Evolutionary conservation across 1,140 invertebrate genomes (phyloP).

Genomic region (Pogonus chalceus): DNA sequence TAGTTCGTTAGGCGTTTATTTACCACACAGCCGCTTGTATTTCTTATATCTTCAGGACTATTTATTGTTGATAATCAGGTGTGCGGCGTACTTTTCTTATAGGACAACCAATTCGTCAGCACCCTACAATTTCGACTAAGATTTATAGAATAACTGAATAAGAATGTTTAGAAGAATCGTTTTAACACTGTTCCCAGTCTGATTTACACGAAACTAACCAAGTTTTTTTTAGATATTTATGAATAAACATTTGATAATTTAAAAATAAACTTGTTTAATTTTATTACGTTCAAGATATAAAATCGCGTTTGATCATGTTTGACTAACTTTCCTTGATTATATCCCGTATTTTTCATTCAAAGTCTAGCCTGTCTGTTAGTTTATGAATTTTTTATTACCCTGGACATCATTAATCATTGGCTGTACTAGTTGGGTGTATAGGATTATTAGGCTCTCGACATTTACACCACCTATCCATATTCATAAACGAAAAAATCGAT

Average conservation of each 20-base stretch:
- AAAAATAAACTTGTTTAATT: neutral
- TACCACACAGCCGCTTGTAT: neutral
- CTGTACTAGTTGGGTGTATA: neutral
- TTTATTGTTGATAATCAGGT: neutral
- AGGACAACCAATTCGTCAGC: neutral
- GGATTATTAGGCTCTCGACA: conserved; percentile 4
- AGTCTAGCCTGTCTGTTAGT: neutral
- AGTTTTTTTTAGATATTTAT: too few relatives aligned
- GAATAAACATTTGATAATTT: too few relatives aligned
- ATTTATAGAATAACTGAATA: neutral
- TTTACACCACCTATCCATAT: conserved; percentile 6
- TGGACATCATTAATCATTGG: neutral
- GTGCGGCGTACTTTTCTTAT: neutral
- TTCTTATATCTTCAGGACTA: neutral
- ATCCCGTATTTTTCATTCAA: neutral
- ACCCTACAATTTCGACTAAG: neutral
- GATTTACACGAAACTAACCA: too few relatives aligned
- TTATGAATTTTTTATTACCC: conserved; percentile 4
- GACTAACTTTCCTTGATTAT: neutral
- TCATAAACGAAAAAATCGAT: conserved; percentile 6
- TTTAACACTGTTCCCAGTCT: too few relatives aligned
- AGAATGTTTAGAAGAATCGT: neutral
- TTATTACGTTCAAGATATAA: neutral
- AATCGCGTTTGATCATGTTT: neutral
- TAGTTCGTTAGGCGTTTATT: neutral